phyloP scores from a whole-genome alignment of 1,140 invertebrate genomes.

The Ceratina calcarata region DNA sequence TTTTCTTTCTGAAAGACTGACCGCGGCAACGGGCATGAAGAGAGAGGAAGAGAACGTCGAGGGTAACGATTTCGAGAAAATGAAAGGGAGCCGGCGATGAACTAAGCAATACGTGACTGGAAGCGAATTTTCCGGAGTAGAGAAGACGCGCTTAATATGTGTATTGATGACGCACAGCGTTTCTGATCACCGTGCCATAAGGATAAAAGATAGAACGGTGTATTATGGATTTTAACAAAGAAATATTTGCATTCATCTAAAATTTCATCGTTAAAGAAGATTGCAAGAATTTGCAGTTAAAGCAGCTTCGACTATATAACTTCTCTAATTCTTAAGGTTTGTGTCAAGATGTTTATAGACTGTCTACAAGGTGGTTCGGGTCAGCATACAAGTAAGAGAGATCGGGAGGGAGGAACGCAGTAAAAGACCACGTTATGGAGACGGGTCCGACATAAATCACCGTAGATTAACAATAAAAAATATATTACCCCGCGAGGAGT shows the following conservation, averaged over 20 bases:
- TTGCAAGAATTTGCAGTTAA: too few relatives aligned
- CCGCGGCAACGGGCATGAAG: background rate
- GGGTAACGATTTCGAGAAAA: conserved; percentile 11
- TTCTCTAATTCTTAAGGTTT: too few relatives aligned
- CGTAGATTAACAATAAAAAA: conserved; percentile 67
- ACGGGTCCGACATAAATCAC: conserved; percentile 62
- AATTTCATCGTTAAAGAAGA: too few relatives aligned
- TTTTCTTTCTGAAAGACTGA: conserved; percentile 47
- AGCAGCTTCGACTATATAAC: too few relatives aligned
- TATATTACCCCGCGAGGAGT: conserved; percentile 55
- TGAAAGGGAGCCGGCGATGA: background rate
- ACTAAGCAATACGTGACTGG: background rate
- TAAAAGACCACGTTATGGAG: conserved; percentile 47
- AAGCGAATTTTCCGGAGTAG: background rate
- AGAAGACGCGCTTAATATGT: background rate
- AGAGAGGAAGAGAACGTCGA: background rate
- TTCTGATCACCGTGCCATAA: background rate
- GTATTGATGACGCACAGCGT: too few relatives aligned
- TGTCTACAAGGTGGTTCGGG: conserved; percentile 30
- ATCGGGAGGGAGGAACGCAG: conserved; percentile 26
- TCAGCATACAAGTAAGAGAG: conserved; percentile 25
- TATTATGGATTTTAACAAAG: background rate
- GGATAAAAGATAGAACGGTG: background rate
- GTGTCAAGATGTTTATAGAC: conserved; percentile 23
- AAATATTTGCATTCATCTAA: background rate